Evolutionary conservation across 1,140 invertebrate genomes (phyloP), one percentile per base, ranked within the genome.

Genomic region (Pinna nobilis): DNA sequence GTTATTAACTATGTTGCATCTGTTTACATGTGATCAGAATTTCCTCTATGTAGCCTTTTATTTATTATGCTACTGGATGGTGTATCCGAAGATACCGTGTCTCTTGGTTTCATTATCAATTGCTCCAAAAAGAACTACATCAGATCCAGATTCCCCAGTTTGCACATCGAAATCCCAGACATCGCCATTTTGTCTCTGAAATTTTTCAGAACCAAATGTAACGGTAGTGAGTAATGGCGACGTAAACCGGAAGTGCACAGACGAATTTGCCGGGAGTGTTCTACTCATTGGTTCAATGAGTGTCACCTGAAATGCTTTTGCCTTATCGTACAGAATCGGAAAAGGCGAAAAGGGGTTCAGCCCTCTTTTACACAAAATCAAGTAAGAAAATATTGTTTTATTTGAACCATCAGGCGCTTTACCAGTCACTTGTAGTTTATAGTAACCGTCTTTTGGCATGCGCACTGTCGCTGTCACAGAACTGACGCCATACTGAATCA

Each of bases 261-360:
- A 5, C 30, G 35, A 11, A 41, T 63, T 41, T 23, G 59, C 59
- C 4, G 59, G 59, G 9, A 63, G 25, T 41, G 28, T 32, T 23
- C 35, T 37, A 13, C 11, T 20, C 44, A 41, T 20, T 11, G 59
- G 59, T 44, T 63, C 59, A 25, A 63, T 41, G 15, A 63, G 39
- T 63, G 20, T 44, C 1, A 33, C 25, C 15, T 13, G 35, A 25
- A 37, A 63, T 44, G 20, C 23, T 23, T 44, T 33, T 4, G 59
- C 25, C 9, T 20, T 5, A 9, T 32, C 9, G 23, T 44, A 28
- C 18, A 35, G 15, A 25, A 15, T 32, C 5, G 59, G 59, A 30
- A 23, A 63, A 25, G 35, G 35, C 18, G 28, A 20, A 28, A 32
- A 41, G 11, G 37, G 37, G 18, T 25, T 35, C 3, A 37, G 20